Conservation (phyloP, 1,140 invertebrate species). For the Tribolium madens region DNA sequence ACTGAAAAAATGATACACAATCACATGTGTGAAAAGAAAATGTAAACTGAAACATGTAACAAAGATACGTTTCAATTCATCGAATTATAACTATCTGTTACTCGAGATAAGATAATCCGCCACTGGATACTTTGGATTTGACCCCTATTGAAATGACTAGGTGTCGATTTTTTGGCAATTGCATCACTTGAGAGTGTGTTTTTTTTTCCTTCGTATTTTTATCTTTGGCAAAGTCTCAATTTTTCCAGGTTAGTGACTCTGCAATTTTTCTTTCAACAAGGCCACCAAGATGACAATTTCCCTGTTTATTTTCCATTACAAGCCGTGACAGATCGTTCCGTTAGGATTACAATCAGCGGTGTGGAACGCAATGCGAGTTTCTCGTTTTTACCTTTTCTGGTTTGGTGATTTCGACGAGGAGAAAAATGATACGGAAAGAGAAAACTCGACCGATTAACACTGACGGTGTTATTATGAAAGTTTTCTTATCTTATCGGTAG, state of each 20-base stretch:
- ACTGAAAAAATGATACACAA: not conserved
- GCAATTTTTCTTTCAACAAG: not conserved
- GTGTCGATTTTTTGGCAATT: not conserved
- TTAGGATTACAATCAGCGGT: not conserved
- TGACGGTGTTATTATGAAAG: not conserved
- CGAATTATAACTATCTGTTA: no score
- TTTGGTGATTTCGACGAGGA: not conserved
- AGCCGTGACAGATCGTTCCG: constrained; percentile 11
- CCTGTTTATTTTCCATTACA: constrained; percentile 11
- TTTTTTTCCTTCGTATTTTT: constrained; percentile 15
- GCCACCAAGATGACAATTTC: constrained; percentile 4
- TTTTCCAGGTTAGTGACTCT: constrained; percentile 21
- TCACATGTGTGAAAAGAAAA: not conserved
- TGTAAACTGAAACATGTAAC: not conserved
- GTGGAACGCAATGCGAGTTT: constrained; percentile 22
- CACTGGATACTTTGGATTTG: no score
- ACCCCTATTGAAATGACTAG: not conserved
- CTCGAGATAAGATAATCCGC: no score
- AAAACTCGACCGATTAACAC: not conserved
- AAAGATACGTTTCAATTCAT: not conserved
- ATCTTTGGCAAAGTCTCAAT: not conserved
- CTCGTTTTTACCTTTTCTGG: constrained; percentile 28
- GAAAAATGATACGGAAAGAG: constrained; percentile 5
- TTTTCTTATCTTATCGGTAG: constrained; percentile 6
- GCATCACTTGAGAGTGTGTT: not conserved